Evolutionary conservation across 2,797 vertebrate species (phyloP).

Genomic region (Enteromius thamalakanensis): DNA sequence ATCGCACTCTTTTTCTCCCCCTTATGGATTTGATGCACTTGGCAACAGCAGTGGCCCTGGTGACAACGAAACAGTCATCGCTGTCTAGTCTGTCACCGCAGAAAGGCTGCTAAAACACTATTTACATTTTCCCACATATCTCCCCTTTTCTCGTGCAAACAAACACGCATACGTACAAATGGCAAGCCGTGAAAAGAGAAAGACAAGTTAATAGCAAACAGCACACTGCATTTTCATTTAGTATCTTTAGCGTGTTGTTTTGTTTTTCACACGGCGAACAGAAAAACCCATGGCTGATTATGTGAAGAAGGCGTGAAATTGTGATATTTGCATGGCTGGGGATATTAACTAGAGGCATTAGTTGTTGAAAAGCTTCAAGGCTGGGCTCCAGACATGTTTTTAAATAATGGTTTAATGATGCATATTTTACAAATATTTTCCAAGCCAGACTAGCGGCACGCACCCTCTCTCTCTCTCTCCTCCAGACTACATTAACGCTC

Average conservation of each 20-base stretch:
- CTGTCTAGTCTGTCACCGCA: constrained; percentile 66
- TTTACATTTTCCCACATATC: constrained; percentile 75
- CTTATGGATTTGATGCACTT: constrained; percentile 78
- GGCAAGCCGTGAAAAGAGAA: constrained; percentile 63
- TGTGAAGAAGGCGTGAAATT: constrained; percentile 78
- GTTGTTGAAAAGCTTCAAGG: constrained; percentile 63
- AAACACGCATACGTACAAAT: constrained; percentile 21
- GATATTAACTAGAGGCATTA: constrained; percentile 74
- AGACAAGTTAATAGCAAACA: constrained; percentile 68
- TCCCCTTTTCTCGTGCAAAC: constrained; percentile 52
- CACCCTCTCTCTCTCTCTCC: constrained; percentile 55
- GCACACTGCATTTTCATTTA: constrained; percentile 72
- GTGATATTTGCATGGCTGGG: constrained; percentile 70
- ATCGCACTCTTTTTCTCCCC: constrained; percentile 71
- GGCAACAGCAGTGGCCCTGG: constrained; percentile 76
- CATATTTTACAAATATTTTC: constrained; percentile 72
- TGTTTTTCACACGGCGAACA: constrained; percentile 67
- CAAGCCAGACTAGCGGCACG: constrained; percentile 46
- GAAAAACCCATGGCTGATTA: constrained; percentile 73
- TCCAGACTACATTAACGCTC: constrained; percentile 72
- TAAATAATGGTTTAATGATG: constrained; percentile 75
- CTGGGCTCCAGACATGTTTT: constrained; percentile 67
- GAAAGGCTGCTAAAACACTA: constrained; percentile 76
- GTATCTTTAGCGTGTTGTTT: constrained; percentile 71
- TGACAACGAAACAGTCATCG: constrained; percentile 78